Conservation (phyloP, 2,113 vertebrate species). For the Heliornis fulica region DNA sequence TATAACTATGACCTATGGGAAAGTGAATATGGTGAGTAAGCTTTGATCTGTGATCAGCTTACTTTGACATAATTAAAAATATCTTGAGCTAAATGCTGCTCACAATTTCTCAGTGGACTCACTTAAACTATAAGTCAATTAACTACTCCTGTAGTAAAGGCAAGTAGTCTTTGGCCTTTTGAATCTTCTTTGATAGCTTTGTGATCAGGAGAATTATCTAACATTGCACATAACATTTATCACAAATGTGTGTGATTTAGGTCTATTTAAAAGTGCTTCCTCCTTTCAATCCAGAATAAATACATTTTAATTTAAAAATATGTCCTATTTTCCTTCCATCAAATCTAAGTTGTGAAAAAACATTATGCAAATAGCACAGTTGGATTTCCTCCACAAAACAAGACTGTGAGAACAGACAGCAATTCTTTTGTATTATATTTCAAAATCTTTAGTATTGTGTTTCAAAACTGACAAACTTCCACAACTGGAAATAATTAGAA, state of each 20-base stretch:
- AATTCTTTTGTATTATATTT: neutral
- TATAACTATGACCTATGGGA: neutral
- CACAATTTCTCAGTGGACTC: neutral
- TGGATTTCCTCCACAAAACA: neutral
- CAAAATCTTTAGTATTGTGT: neutral
- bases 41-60: neutral
- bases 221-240: neutral
- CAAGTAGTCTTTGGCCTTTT: neutral
- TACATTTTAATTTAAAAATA: neutral
- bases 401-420: neutral
- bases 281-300: neutral
- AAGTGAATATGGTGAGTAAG: neutral
- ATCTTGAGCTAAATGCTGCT: neutral
- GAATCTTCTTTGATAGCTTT: neutral
- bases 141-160: neutral
- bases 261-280: neutral
- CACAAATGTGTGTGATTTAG: neutral
- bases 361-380: neutral
- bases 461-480: neutral
- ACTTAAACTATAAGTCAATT: neutral
- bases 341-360: neutral
- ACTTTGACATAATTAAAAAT: constrained; percentile 19
- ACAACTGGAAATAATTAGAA: neutral
- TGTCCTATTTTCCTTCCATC: neutral
- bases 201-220: neutral